Evolutionary conservation across 2,888 invertebrate species (phyloP).

Genomic region (Chironomus tentans): DNA sequence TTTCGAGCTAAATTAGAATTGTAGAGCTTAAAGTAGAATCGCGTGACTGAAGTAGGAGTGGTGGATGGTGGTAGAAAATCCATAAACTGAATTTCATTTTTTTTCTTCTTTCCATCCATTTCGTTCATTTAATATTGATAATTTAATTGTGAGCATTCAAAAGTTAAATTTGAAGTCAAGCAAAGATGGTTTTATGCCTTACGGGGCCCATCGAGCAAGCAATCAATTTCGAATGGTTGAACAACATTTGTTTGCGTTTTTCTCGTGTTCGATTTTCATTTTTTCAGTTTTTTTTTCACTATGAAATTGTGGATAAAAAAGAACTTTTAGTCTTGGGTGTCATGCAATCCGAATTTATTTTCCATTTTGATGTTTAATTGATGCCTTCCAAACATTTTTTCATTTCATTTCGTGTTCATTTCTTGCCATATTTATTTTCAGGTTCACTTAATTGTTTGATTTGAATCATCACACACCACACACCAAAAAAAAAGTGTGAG

Average conservation of each 20-base stretch:
- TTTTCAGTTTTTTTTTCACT: background rate
- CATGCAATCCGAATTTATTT: background rate
- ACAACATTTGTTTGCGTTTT: background rate
- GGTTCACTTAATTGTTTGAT: background rate
- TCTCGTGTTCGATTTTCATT: background rate
- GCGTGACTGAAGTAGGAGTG: slow-evolving; percentile 25
- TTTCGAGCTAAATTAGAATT: background rate
- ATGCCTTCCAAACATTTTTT: background rate
- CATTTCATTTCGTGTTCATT: background rate
- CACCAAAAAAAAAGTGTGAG: background rate
- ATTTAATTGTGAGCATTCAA: slow-evolving; percentile 27
- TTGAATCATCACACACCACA: background rate
- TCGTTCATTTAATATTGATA: slow-evolving; percentile 14
- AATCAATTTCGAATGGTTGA: slow-evolving; percentile 11
- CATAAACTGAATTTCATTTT: slow-evolving; percentile 22
- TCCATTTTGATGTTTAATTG: background rate
- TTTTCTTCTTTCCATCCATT: background rate
- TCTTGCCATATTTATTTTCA: background rate
- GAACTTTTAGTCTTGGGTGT: background rate
- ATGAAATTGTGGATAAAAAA: no score
- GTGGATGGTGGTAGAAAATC: slow-evolving; percentile 20
- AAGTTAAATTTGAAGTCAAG: slow-evolving; percentile 16
- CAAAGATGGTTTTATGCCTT: slow-evolving; percentile 9
- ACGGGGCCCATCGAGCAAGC: background rate
- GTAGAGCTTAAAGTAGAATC: slow-evolving; percentile 4